Evolutionary conservation across 1,140 invertebrate species (phyloP), one percentile per base, ranked within the genome.

Genomic region (Acromyrmex heyeri): DNA sequence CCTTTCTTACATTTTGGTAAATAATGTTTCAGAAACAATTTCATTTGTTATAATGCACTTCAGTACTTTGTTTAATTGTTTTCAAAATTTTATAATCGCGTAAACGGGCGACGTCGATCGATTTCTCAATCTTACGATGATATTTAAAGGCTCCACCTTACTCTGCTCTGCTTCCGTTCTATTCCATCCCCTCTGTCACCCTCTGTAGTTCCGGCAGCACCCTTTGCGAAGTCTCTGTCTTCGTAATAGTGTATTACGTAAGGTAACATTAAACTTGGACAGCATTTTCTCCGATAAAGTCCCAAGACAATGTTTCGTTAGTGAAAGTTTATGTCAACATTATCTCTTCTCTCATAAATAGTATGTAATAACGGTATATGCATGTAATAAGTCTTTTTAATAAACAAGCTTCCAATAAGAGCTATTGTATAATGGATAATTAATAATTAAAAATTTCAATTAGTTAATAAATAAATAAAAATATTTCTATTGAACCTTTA

Each of bases 91-190:
- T 72, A 48, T 38, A 57, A 27, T 5, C 27, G 27, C 7, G 34
- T n/a, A 59, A 73, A 62, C 16, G 67, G 38, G 14, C 21, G 18
- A 82, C 61, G 14, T 48, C 55, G 79, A 83, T 83, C 69, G 79
- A 75, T 83, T 83, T 83, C 69, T 83, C 69, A 83, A 83, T 83
- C 55, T 83, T 75, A 83, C 61, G 79, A 57, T 14, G 30, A 57
- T 83, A 83, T 83, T 83, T 83, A 83, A 75, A 83, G 73, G 67
- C 83, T 88, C 85, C 82, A 73, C 85, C 59, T 61, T 79, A 59
- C 69, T 55, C 57, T 77, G 57, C 88, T 79, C 81, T 55, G 30
- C 82, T 73, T 62, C 77, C 18, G 21, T 27, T 30, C 30, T 18
- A 53, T 75, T 78, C 24, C 30, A 14, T 38, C 3, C 18, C 18